Conservation (phyloP, 1,140 invertebrate genomes). For the Thalassaphorura encarpata region DNA sequence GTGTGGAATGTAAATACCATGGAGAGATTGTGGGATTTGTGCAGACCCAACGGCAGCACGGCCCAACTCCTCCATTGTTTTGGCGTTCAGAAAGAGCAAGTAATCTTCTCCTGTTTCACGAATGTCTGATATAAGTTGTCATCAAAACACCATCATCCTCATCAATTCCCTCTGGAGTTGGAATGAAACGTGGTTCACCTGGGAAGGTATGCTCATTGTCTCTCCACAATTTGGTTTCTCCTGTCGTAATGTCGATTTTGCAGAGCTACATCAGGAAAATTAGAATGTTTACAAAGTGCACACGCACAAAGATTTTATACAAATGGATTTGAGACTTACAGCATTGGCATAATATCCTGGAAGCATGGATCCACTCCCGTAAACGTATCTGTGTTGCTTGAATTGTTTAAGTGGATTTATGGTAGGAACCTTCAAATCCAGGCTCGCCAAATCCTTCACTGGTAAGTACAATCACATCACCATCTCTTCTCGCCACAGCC, state of each 20-base stretch:
- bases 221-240: conserved; percentile 34
- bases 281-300: too few species aligned
- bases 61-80: conserved; percentile 39
- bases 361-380: conserved; percentile 38
- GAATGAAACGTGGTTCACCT: conserved; percentile 37
- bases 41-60: conserved; percentile 35
- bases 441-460: conserved; percentile 27
- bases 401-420: conserved; percentile 36
- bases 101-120: conserved; percentile 34
- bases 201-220: conserved; percentile 33
- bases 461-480: conserved; percentile 31
- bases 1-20: conserved; percentile 35
- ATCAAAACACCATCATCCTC: conserved; percentile 38
- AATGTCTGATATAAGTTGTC: conserved; percentile 24
- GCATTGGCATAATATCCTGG: conserved; percentile 35
- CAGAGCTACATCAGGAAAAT: conserved; percentile 27
- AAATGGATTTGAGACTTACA: conserved; percentile 15
- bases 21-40: conserved; percentile 38
- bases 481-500: conserved; percentile 29
- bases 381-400: conserved; percentile 39
- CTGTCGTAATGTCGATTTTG: conserved; percentile 37
- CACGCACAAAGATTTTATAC: too few species aligned
- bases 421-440: conserved; percentile 35
- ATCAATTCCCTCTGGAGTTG: conserved; percentile 30
- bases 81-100: conserved; percentile 39